These are phyloP conservation scores for Phyllostomus discolor DNA, from an alignment of 2,113 vertebrate genomes.

Conservation along the genomic window DNA sequence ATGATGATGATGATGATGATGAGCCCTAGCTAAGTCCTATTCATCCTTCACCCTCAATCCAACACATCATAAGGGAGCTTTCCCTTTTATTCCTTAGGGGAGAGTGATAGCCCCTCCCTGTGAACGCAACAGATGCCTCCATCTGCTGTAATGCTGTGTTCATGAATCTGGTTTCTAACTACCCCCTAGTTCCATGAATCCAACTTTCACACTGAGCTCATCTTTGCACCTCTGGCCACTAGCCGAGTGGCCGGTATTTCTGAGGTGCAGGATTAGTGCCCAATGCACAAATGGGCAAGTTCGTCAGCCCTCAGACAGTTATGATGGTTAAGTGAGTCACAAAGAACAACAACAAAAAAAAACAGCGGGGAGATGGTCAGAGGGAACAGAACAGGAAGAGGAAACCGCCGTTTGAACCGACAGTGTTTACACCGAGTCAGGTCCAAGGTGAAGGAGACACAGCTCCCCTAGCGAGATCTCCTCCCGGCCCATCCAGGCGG, in stretches of 20 bases:
- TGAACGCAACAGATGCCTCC: fast-evolving
- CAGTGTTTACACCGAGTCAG: no score
- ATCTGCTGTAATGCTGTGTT: background rate
- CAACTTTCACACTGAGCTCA: background rate
- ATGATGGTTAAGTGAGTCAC: background rate
- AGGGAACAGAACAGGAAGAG: background rate
- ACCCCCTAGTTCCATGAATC: background rate
- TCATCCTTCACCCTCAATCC: background rate
- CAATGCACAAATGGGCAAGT: fast-evolving
- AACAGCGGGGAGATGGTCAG: background rate
- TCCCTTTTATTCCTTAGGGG: background rate
- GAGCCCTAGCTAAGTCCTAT: background rate
- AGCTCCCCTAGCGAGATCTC: background rate
- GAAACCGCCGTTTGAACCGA: background rate
- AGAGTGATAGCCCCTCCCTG: background rate
- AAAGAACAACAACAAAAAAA: background rate
- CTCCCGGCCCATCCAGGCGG: background rate
- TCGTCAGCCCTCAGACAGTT: no score
- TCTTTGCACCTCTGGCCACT: background rate
- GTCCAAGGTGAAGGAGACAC: background rate
- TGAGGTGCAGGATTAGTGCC: background rate
- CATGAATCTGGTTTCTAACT: background rate
- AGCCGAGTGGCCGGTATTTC: background rate
- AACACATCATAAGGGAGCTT: background rate
- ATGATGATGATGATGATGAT: fast-evolving